A percentile compares a stretch with the other conserved stretches of the same genome.
phyloP scores from a whole-genome alignment of 2,888 invertebrate species.

The Mythimna ferrago region DNA sequence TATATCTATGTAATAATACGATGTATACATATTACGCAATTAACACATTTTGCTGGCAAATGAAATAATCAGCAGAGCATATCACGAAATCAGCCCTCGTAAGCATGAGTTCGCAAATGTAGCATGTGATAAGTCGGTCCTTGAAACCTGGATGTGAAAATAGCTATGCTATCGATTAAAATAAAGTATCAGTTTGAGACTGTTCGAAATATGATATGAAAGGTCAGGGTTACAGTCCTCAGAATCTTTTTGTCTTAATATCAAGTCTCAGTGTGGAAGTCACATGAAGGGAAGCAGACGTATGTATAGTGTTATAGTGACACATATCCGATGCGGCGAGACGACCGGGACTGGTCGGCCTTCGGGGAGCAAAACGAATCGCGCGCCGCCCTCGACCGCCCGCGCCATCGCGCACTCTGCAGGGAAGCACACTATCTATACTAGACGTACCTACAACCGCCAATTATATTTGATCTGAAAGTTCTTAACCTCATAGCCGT shows the following conservation, averaged over 20 bases:
- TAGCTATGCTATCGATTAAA: conserved; percentile 4
- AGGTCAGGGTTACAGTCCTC: conserved; percentile 49
- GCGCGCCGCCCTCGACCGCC: conserved; percentile 69
- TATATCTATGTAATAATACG: conserved; percentile 4
- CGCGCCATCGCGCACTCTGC: conserved; percentile 59
- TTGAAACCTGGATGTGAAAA: neutral
- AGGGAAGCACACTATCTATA: conserved; percentile 66
- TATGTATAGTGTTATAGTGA: conserved; percentile 86
- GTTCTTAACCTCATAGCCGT: conserved; percentile 54
- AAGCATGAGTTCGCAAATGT: conserved; percentile 7
- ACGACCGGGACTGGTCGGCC: conserved; percentile 84
- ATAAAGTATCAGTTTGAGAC: neutral
- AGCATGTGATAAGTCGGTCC: neutral
- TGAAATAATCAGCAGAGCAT: conserved; percentile 15
- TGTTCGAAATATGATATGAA: conserved; percentile 52
- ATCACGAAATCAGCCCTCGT: conserved; percentile 17
- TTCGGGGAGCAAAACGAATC: conserved; percentile 86
- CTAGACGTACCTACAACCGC: conserved; percentile 55
- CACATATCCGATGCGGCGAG: conserved; percentile 86
- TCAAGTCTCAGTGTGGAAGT: conserved; percentile 72
- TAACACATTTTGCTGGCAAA: conserved; percentile 10
- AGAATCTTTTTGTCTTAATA: conserved; percentile 61
- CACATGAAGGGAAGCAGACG: conserved; percentile 76
- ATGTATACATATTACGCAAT: neutral
- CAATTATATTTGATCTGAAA: conserved; percentile 52